A percentile compares a stretch with the other conserved stretches of the same genome.
Evolutionary conservation across 2,888 invertebrate genomes (phyloP).

Genomic region (Phymatocera aterrima): DNA sequence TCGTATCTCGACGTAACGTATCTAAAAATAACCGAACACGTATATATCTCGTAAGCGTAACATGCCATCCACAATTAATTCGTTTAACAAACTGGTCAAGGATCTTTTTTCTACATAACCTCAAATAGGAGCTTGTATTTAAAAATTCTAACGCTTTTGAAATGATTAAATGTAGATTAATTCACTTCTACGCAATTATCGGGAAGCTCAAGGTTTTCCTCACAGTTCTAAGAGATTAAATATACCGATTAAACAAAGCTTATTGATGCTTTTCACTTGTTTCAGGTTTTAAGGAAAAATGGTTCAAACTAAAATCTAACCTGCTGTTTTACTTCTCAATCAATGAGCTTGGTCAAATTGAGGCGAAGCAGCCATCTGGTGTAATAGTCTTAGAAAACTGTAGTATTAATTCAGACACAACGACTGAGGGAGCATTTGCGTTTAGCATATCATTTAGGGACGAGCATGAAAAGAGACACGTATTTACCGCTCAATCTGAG

Average conservation of each 20-base stretch:
- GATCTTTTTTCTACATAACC: background rate
- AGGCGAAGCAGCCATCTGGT: conserved; percentile 82
- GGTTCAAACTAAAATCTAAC: conserved; percentile 86
- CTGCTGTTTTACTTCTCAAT: conserved; percentile 87
- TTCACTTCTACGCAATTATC: background rate
- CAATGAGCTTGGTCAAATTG: conserved; percentile 81
- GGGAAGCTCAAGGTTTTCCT: background rate
- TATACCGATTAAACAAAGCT: background rate
- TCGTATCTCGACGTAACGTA: background rate
- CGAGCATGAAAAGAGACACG: conserved; percentile 82
- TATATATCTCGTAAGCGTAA: background rate
- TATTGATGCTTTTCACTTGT: conserved; percentile 56
- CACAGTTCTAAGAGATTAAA: background rate
- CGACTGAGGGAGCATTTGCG: conserved; percentile 81
- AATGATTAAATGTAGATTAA: conserved; percentile 45
- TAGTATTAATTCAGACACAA: conserved; percentile 82
- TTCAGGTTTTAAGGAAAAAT: conserved; percentile 85
- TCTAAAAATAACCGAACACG: background rate
- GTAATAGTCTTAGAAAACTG: conserved; percentile 86
- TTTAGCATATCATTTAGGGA: conserved; percentile 84
- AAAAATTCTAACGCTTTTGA: background rate
- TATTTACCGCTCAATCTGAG: conserved; percentile 84
- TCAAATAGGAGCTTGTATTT: background rate
- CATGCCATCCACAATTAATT: background rate
- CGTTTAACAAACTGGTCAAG: background rate